These are phyloP conservation scores for Vidua chalybeata DNA, from an alignment of 2,113 vertebrate species.

Conservation along the genomic window DNA sequence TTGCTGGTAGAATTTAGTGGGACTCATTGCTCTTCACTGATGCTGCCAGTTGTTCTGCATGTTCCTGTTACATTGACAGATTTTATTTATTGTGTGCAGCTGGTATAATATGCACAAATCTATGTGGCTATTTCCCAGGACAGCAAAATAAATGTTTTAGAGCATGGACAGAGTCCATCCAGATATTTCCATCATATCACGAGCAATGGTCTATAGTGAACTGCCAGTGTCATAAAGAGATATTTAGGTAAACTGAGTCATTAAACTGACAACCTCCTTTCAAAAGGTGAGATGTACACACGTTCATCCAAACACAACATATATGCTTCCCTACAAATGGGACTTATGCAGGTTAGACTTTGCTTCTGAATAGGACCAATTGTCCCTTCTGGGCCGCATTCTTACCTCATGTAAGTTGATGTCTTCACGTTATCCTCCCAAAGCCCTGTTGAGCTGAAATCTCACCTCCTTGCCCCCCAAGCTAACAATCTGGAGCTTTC, in stretches of 20 bases:
- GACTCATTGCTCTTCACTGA: background rate
- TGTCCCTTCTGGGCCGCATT: background rate
- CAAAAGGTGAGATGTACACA: background rate
- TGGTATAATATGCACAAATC: background rate
- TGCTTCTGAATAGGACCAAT: background rate
- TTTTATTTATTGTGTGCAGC: background rate
- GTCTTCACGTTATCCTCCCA: fast-evolving
- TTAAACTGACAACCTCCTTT: background rate
- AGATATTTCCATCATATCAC: background rate
- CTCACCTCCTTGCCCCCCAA: too few species aligned
- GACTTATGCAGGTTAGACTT: background rate
- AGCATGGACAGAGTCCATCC: background rate
- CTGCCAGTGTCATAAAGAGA: background rate
- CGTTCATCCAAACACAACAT: fast-evolving
- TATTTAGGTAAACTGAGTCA: fast-evolving
- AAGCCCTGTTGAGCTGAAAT: background rate
- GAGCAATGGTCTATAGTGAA: background rate
- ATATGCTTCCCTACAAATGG: background rate
- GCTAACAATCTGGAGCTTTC: background rate
- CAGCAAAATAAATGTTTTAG: background rate
- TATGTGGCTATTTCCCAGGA: background rate
- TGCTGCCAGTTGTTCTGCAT: background rate
- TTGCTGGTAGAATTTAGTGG: background rate
- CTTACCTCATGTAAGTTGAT: background rate
- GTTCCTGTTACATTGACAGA: background rate